phyloP scores from a whole-genome alignment of 2,113 vertebrate species.

The Tursiops truncatus region DNA sequence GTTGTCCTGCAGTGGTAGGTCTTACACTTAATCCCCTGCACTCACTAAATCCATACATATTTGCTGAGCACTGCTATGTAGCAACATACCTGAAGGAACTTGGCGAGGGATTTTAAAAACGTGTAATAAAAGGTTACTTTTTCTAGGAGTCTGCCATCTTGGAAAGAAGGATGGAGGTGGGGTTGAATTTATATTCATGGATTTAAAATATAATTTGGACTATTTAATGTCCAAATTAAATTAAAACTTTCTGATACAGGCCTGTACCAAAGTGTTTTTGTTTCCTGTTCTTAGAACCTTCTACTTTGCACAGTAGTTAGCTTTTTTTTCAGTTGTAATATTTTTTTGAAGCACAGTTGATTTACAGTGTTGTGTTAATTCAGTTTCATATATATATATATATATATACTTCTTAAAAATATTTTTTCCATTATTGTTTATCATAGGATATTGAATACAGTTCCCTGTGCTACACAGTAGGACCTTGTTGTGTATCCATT shows the following conservation, averaged over 20 bases:
- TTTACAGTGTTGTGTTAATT: background rate
- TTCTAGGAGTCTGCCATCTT: background rate
- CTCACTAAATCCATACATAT: background rate
- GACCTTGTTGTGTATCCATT: background rate
- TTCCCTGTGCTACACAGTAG: background rate
- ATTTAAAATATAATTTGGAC: constrained; percentile 3
- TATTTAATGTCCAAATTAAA: background rate
- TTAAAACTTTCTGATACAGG: background rate
- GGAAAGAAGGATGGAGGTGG: background rate
- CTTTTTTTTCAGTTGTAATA: background rate
- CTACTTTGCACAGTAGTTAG: background rate
- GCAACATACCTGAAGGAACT: background rate
- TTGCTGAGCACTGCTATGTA: background rate
- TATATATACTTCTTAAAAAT: background rate
- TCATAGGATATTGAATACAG: too few species aligned
- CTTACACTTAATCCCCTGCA: background rate
- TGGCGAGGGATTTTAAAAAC: background rate
- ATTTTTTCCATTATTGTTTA: background rate
- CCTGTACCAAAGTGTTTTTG: background rate
- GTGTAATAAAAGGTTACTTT: background rate
- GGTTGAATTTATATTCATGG: background rate
- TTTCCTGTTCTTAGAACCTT: background rate
- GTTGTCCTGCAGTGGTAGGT: background rate
- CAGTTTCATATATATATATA: background rate
- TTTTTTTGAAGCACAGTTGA: background rate